Evolutionary conservation across 2,888 invertebrate species (phyloP), one percentile per base, ranked within the genome.

Genomic region (Octodonta nipae): DNA sequence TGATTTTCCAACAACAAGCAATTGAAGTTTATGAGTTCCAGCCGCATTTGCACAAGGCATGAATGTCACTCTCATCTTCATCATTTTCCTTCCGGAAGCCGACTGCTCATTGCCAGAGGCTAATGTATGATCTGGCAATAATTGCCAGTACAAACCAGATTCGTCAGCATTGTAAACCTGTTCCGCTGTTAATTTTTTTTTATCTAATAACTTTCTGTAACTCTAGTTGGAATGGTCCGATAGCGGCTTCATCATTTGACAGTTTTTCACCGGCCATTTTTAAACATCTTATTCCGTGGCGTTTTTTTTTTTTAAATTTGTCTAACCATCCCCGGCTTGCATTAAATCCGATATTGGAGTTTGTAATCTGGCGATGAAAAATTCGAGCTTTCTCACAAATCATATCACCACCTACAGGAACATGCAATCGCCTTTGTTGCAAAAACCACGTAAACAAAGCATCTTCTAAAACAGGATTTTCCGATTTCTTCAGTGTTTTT

Each of bases 161-260:
- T 45, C 41, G 34, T 46, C 44, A 8, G 44, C 39, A 35, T 46
- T 44, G 30, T 44, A 44, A n/a, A 44, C 35, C 31, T 44, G 43
- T 24, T 36, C 33, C 17, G 13, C 8, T 12, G 15, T 20, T 24
- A 43, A 33, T 28, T 32, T 15, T 33, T 40, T 31, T 31, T 43
- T 34, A 13, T 34, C 20, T 13, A n/a, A 42, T 24, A 27, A 32
- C 29, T 6, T 12, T 5, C 16, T 3, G 4, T 28, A 35, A 28
- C 28, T 38, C 36, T 32, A 33, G 15, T 27, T 34, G 26, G 30
- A 39, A 44, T 25, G 38, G 35, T 12, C 10, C 10, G 27, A 43
- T 33, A n/a, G 41, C 40, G n/a, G n/a, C n/a, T 20, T 12, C 13
- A 20, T 45, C 37, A 30, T 36, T 40, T 2, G 40, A 46, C n/a